Evolutionary conservation across 2,888 invertebrate genomes (phyloP), one percentile per base, ranked within the genome.

Genomic region (Dysmachus trigonus): DNA sequence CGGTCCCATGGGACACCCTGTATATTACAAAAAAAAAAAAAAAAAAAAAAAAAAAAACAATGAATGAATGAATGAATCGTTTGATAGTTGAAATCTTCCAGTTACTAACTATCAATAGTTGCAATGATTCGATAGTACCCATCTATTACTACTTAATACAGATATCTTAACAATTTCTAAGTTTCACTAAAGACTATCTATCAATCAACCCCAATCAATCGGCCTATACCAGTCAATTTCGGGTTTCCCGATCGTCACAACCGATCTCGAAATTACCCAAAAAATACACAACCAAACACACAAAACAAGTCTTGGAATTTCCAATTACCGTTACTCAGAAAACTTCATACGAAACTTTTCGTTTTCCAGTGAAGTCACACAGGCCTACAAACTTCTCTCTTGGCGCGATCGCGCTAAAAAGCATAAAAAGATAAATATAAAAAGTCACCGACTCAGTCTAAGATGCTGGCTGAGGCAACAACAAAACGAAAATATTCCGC

Each of bases 281-380:
- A 27, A n/a, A 27, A 62, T 47, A 47, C n/a, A 62, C 62, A 27
- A 62, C 18, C 2, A 18, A 33, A 33, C 27, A 35, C 27, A 73
- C 18, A 30, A 47, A 79, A 41, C 41, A 31, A n/a, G 53, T 53
- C 53, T 10, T 81, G 81, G 81, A 81, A 81, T 81, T 81, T 53
- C 81, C 81, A 81, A 81, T 81, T 81, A 81, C 81, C 51, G 81
- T 81, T 81, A 81, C 81, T 81, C 81, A 81, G 81, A 81, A 53
- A 81, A 81, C 33, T 81, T 62, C 18, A 27, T 81, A 33, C 81
- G 62, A 53, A 81, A 62, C 15, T 53, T 81, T 81, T 81, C 53
- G 33, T 81, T 81, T 53, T 81, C 76, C 79, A 79, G 47, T 47
- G 79, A 41, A 77, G 33, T 6, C n/a, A n/a, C 33, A 73, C 73